Percentiles rank a stretch among this genome's conserved stretches.
Evolutionary conservation across 1,140 invertebrate species (phyloP).

Genomic region (Drosophila novamexicana): DNA sequence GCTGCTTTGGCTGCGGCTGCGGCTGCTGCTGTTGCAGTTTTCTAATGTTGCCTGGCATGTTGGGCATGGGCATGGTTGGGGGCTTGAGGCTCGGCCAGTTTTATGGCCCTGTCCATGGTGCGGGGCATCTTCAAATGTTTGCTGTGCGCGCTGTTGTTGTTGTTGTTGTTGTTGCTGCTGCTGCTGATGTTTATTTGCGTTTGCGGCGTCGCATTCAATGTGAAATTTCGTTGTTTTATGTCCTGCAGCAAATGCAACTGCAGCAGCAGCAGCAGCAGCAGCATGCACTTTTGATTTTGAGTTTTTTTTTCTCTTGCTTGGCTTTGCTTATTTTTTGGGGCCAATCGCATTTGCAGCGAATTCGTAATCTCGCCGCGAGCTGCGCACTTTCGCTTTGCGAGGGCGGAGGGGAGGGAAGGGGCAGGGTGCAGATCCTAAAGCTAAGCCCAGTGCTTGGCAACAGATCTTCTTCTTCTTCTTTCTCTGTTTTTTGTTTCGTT

Average conservation of each 20-base stretch:
- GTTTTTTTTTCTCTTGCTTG: neutral
- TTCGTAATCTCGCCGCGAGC: conserved; percentile 8
- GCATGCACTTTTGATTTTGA: conserved; percentile 56
- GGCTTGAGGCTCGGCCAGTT: conserved; percentile 67
- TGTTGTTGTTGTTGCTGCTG: conserved; percentile 11
- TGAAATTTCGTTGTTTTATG: conserved; percentile 56
- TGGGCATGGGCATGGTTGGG: conserved; percentile 74
- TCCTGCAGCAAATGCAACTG: conserved; percentile 55
- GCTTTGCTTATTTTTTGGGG: conserved; percentile 27
- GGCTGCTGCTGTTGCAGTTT: conserved; percentile 66
- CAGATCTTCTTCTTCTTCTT: neutral
- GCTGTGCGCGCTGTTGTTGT: conserved; percentile 36
- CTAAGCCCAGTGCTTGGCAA: neutral
- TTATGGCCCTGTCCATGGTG: conserved; percentile 55
- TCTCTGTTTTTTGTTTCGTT: too few species aligned
- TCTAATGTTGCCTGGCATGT: conserved; percentile 80
- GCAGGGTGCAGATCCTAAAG: neutral
- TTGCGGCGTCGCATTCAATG: conserved; percentile 67
- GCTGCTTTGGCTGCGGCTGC: conserved; percentile 6
- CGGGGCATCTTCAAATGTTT: conserved; percentile 77
- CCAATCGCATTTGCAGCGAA: conserved; percentile 1
- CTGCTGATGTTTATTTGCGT: conserved; percentile 70
- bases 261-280: conserved; percentile 48
- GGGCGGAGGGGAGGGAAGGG: neutral
- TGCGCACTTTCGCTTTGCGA: conserved; percentile 21